Base-by-base conservation (phyloP, 2,797 vertebrate genomes). In the Cottoperca gobio region DNA sequence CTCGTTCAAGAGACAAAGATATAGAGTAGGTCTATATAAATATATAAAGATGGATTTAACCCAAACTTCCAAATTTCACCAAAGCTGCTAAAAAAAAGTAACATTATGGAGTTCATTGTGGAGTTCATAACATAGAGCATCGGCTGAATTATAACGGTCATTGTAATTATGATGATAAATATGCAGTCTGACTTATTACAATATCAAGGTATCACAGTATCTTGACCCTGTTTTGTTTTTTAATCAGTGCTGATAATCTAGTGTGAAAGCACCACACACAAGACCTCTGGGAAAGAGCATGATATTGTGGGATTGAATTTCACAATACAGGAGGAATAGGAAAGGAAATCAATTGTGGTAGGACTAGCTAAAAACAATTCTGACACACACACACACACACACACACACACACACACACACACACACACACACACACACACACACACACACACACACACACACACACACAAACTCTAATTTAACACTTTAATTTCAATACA, bases 371-470 rank as follows among this genome's bases (percentile, higher is more conserved):
- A 62, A 50, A 59, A 45, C 12, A 16, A 21, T 26, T 54, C 28
- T 16, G 42, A 73, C 40, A 19, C 37, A 31, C 16, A 4, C 54
- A 7, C 23, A 21, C 40, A 19, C 37, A 31, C 16, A 73, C 40
- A 19, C 37, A 31, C 16, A 73, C 40, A 19, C 37, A 31, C 16
- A 73, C 40, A 19, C 37, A 31, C 16, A 73, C 40, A 19, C 37
- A 31, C 16, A 73, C 40, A 19, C 37, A 31, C 16, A 73, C 40
- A 19, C 37, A 31, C 16, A 73, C 40, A 19, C 37, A 31, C 16
- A 73, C 40, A 19, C 37, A 31, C 16, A 73, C 40, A 19, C 37
- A 31, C 16, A 73, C 40, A 19, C 37, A 31, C 16, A 73, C 40
- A 19, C 37, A 31, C 16, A 4, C 54, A 7, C 23, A 21, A 42